Percentiles rank a stretch among this genome's conserved stretches.
Conservation (phyloP, 2,797 vertebrate genomes). For the Acipenser transmontanus region DNA sequence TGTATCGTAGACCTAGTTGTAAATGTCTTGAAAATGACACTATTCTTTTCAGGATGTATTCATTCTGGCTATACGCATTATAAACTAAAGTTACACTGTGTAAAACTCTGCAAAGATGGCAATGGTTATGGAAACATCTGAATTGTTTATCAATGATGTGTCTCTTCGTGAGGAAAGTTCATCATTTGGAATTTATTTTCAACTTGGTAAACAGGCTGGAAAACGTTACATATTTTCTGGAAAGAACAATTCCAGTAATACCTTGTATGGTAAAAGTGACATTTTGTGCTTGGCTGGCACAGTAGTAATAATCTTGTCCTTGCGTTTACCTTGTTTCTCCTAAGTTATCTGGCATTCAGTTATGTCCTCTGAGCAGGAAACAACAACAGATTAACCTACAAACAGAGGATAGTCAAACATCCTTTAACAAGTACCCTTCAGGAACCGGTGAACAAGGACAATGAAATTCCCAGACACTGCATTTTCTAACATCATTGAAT, state of each 20-base stretch:
- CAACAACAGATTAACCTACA: background rate
- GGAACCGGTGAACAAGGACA: background rate
- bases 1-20: no score
- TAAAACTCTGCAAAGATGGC: no score
- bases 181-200: no score
- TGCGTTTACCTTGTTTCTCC: background rate
- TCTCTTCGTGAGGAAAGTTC: no score
- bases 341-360: constrained; percentile 34
- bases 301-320: background rate
- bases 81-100: no score
- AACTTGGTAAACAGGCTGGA: no score
- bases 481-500: background rate
- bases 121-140: no score
- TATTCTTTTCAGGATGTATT: no score
- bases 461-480: background rate
- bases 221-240: no score
- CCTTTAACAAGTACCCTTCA: constrained; percentile 1
- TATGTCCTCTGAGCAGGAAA: constrained; percentile 31
- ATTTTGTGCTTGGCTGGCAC: constrained; percentile 45
- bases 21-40: no score
- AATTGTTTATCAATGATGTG: no score
- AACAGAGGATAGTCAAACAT: constrained; percentile 20
- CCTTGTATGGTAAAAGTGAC: constrained; percentile 13
- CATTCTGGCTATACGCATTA: no score
- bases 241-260: constrained; percentile 25